Conservation (phyloP, 2,797 vertebrate species). For the Cyclura pinguis region DNA sequence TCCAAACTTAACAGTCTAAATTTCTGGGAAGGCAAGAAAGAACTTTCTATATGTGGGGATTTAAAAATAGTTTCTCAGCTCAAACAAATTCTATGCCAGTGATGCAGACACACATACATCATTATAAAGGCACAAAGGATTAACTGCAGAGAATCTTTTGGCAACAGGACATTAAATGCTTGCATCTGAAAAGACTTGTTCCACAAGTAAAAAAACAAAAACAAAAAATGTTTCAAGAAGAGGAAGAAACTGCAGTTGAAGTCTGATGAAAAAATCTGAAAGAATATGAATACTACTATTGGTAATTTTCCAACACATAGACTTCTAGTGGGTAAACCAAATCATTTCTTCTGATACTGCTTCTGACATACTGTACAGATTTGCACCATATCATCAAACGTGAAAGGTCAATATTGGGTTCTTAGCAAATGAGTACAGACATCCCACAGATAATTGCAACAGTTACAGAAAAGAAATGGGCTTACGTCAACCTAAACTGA, state of each 20-base stretch:
- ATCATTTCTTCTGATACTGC: not conserved
- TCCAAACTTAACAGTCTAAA: not conserved
- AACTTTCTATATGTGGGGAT: not conserved
- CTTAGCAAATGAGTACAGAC: not conserved
- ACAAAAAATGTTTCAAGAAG: not conserved
- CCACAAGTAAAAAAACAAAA: not conserved
- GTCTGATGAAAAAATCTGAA: not conserved
- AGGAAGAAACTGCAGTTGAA: not conserved
- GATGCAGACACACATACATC: not conserved
- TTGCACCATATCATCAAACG: not conserved
- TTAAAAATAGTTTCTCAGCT: not conserved
- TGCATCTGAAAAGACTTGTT: not conserved
- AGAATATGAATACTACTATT: not conserved
- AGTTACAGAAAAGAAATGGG: not conserved
- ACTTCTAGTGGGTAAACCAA: not conserved
- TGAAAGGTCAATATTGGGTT: not conserved
- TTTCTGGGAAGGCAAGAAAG: not conserved
- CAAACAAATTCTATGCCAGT: not conserved
- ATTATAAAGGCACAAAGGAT: not conserved
- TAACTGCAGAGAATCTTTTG: not conserved
- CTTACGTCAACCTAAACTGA: not conserved
- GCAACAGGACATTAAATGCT: not conserved
- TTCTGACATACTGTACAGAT: not conserved
- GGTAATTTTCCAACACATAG: not conserved
- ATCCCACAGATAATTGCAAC: not conserved